Evolutionary conservation across 2,797 vertebrate species (phyloP).

Genomic region (Pseudochirops cupreus): DNA sequence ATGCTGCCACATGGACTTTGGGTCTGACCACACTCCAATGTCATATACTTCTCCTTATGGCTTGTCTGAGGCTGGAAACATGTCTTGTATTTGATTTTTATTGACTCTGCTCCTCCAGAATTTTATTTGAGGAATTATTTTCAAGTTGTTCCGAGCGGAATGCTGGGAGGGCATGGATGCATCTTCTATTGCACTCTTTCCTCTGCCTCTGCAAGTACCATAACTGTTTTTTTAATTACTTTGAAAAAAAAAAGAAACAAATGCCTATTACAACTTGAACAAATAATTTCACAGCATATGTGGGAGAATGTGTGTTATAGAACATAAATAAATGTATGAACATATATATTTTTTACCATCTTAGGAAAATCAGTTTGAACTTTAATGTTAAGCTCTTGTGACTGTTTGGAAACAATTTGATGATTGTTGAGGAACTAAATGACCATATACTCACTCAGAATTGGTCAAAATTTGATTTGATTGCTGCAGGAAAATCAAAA

Average conservation of each 20-base stretch:
- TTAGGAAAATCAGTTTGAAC: not conserved
- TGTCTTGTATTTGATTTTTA: not conserved
- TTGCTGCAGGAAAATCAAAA: not conserved
- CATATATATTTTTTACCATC: not conserved
- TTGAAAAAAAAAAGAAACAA: not conserved
- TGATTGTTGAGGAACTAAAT: not conserved
- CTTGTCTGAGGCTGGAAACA: not conserved
- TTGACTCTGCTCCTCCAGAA: not conserved
- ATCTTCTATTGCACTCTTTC: not conserved
- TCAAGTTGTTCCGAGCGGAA: not conserved
- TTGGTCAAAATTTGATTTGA: not conserved
- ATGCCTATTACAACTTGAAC: not conserved
- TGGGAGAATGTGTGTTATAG: not conserved
- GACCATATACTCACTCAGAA: not conserved
- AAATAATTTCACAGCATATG: not conserved
- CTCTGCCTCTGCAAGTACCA: not conserved
- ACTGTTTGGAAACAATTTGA: not conserved
- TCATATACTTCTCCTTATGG: not conserved
- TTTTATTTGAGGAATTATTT: not conserved
- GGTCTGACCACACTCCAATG: not conserved
- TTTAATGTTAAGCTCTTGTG: not conserved
- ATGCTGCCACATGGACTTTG: not conserved
- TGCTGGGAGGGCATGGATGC: not conserved
- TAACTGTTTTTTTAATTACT: not conserved
- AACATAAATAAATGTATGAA: not conserved